Base-by-base conservation (phyloP, 2,113 vertebrate species). In the Hemiprocne comata region DNA sequence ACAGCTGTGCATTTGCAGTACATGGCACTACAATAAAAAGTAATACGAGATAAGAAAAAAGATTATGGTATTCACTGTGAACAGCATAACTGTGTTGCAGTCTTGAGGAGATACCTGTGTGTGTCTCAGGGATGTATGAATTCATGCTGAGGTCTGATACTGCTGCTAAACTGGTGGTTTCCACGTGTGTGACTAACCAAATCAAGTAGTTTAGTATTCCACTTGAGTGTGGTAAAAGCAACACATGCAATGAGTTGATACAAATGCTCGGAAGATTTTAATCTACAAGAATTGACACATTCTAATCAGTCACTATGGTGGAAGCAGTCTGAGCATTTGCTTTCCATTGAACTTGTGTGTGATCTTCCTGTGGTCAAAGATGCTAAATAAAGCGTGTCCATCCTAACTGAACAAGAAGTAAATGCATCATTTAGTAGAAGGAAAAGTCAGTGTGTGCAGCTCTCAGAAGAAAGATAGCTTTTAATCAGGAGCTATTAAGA, bases 171-270 rank as follows among this genome's bases (percentile, higher is more conserved):
- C 46, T 16, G 26, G 16, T 58, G 55, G 60, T 88, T 97, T 94
- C 20, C 26, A 54, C 90, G 62, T 62, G 62, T 94, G 54, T 91
- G 75, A 62, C 34, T 80, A 79, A 80, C 36, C 69, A 71, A 94
- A 95, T n/a, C 61, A 95, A 94, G 69, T 91, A 92, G 83, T 90
- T 77, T 55, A 73, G 31, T 70, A 46, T 60, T 40, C 79, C 94
- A 21, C 70, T 93, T 67, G 69, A 60, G 48, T 84, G 67, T 95
- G 79, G 77, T 92, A 89, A 94, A 96, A 95, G 74, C 50, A 85
- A 38, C 12, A 66, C 4, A 9, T 73, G 8, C 78, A 46, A 70
- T 40, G 64, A 80, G 80, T 55, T 80, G 64, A 75, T 94, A 73
- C 31, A 81, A 94, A 81, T 8, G 21, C 50, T 9, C 44, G 61